A percentile compares a stretch with the other conserved stretches of the same genome.
These are phyloP conservation scores for Megatriorchis doriae DNA, from an alignment of 2,113 vertebrate species.

Conservation along the genomic window DNA sequence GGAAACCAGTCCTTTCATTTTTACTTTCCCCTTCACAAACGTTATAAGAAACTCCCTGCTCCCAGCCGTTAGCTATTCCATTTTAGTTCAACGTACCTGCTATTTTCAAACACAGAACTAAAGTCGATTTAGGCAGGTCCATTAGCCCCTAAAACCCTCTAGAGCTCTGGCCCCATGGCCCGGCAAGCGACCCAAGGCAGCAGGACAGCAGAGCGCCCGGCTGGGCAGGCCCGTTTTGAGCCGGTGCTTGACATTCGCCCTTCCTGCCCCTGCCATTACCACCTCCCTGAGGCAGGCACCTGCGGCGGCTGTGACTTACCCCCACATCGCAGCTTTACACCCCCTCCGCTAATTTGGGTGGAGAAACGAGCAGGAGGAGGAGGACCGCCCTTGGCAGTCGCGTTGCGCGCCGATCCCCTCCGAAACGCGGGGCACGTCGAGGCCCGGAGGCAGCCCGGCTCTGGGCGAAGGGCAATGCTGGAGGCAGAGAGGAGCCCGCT, in stretches of 20 bases:
- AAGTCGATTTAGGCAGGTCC: neutral
- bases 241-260: accelerated
- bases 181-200: neutral
- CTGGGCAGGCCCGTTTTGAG: neutral
- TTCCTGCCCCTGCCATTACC: neutral
- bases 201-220: accelerated
- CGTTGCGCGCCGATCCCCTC: accelerated
- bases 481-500: neutral
- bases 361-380: neutral
- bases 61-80: neutral
- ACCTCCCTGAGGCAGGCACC: neutral
- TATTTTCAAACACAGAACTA: neutral
- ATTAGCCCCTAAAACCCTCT: neutral
- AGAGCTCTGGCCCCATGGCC: neutral
- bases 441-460: neutral
- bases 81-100: neutral
- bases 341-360: accelerated
- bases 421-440: accelerated
- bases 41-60: neutral
- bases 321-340: neutral
- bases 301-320: neutral
- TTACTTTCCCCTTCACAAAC: neutral
- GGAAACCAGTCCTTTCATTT: neutral
- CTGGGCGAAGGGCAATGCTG: accelerated
- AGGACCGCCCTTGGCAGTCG: accelerated